Evolutionary conservation across 2,113 vertebrate species (phyloP), one percentile per base, ranked within the genome.

Genomic region (Gallinago jamesoni): DNA sequence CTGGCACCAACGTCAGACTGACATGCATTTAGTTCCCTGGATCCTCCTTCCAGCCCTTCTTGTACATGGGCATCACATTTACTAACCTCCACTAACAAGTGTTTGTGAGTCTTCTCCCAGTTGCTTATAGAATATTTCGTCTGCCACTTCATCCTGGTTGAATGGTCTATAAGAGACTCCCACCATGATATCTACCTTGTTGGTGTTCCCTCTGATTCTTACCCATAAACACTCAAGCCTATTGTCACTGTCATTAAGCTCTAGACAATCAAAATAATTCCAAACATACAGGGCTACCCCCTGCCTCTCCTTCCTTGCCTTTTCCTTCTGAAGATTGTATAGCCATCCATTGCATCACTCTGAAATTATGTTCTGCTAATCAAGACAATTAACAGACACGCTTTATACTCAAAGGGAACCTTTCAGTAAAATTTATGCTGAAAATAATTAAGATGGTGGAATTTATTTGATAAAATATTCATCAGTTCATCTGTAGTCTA

Each of bases 391-490:
- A 85, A 69, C 31, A 85, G 62, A 79, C 39, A 48, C 7, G 72
- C 47, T 81, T 72, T 67, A 47, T 48, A 69, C 14, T 76, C 35
- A 47, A 76, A 60, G 5, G 12, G 8, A 88, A 56, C 3, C 1
- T 96, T 76, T 45, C 37, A 90, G 39, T 83, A 88, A 90, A 96
- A 93, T 43, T 31, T 90, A 84, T 66, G 18, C 33, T 62, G 47
- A 52, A 89, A 87, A 89, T 81, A 90, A 91, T 84, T 89, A 89
- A 74, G 37, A 24, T 22, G 7, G 43, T 60, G 16, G 22, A 48
- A 70, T 84, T 70, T 50, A 77, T 91, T 87, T 95, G 76, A 87
- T 89, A 1, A 89, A 81, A 95, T 93, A 81, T 77, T 84, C 10
- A 81, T 70, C n/a, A 53, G 11, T 57, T 89, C 47, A 63, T 93